A percentile compares a stretch with the other conserved stretches of the same genome.
phyloP scores from a whole-genome alignment of 2,888 invertebrate species.

The Meganola albula region DNA sequence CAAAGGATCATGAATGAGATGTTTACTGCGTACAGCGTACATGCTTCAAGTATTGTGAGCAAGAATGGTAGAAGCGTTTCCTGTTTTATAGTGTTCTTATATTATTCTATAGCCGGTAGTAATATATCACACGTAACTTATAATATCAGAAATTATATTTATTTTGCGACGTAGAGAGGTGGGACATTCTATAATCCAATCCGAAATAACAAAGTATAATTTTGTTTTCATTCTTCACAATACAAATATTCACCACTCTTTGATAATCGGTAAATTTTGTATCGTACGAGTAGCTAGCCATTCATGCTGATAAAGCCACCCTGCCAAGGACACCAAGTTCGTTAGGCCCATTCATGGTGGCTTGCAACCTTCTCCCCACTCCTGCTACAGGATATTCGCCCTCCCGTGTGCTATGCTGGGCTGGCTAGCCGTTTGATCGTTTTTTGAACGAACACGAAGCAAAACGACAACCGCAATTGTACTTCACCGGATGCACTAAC shows the following conservation, averaged over 20 bases:
- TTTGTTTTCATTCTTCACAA: too few relatives aligned
- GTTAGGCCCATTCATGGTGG: slow-evolving; percentile 75
- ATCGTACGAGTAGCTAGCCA: too few relatives aligned
- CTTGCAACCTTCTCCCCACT: slow-evolving; percentile 50
- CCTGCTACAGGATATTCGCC: slow-evolving; percentile 65
- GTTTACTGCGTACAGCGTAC: slow-evolving; percentile 56
- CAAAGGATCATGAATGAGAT: slow-evolving; percentile 73
- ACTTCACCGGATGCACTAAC: slow-evolving; percentile 76
- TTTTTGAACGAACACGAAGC: slow-evolving; percentile 50
- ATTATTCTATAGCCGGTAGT: too few relatives aligned
- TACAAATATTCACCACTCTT: too few relatives aligned
- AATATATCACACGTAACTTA: too few relatives aligned
- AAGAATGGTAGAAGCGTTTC: slow-evolving; percentile 51
- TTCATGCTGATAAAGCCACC: too few relatives aligned
- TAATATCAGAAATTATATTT: too few relatives aligned
- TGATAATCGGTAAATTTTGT: too few relatives aligned
- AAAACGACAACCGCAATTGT: slow-evolving; percentile 66
- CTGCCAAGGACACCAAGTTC: slow-evolving; percentile 72
- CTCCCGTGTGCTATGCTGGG: slow-evolving; percentile 59
- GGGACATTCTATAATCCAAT: too few relatives aligned
- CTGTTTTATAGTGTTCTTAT: slow-evolving; percentile 48
- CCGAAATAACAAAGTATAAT: too few relatives aligned
- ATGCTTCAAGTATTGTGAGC: slow-evolving; percentile 36
- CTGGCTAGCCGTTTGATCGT: slow-evolving; percentile 64
- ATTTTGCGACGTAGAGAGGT: too few relatives aligned